Evolutionary conservation across 2,113 vertebrate genomes (phyloP), one percentile per base, ranked within the genome.

Genomic region (Sinocyclocheilus grahami): DNA sequence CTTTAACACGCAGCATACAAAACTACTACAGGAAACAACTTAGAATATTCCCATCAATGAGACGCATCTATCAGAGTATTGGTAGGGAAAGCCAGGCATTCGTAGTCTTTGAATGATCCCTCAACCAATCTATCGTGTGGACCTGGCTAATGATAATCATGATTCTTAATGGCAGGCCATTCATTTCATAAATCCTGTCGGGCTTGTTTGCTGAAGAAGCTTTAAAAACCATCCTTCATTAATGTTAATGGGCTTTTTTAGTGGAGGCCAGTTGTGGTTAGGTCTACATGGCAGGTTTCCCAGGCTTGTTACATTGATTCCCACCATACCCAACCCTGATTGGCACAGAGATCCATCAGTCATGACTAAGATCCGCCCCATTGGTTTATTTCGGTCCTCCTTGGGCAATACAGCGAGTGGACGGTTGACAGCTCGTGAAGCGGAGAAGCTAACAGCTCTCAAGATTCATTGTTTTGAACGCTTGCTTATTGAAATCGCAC

Each of bases 221-320:
- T 94, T 94, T 93, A 94, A 94, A 80, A 93, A 92, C 91, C 92
- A 93, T 92, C 93, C 93, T 94, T 95, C 94, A 95, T 94, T 94
- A 94, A 94, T 94, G 94, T 95, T 95, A 95, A 95, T 94, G 92
- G 88, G 79, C 9, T 74, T 93, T 94, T 94, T 94, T 94, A 94
- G 93, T 93, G 90, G 92, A 90, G 93, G 93, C 93, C 93, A 95
- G 93, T 92, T 91, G 90, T 94, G 93, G 93, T 95, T 93, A 94
- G 93, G 91, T 90, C 92, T 93, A 94, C 93, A 94, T 94, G 94
- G 94, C 93, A 92, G 91, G 92, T 91, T 93, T 95, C 93, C 94
- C 93, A 92, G 93, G 93, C 92, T 94, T 94, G 92, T 94, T 94
- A 92, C 94, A 94, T 92, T 91, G 91, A 92, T 58, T 84, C 67